phyloP scores from a whole-genome alignment of 2,797 vertebrate species.

The Coregonus ussuriensis region DNA sequence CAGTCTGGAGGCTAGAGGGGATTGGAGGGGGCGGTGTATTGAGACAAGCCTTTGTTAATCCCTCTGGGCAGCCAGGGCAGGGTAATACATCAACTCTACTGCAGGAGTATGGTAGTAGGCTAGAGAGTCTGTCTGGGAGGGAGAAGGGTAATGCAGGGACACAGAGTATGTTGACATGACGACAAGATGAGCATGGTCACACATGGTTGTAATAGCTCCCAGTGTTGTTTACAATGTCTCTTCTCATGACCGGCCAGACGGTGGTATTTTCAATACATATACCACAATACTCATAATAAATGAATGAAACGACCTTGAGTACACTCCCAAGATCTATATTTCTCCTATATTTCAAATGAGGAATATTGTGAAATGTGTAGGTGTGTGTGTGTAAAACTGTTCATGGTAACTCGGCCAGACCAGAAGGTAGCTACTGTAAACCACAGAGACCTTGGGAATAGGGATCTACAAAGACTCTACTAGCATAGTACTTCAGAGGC shows the following conservation, averaged over 20 bases:
- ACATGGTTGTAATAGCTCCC: not conserved
- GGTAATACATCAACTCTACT: not conserved
- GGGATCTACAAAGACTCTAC: slow-evolving; percentile 2
- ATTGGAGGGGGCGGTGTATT: not conserved
- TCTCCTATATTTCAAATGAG: not conserved
- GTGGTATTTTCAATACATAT: no score
- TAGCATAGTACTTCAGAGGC: not conserved
- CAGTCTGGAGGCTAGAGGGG: slow-evolving; percentile 14
- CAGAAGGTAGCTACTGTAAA: slow-evolving; percentile 3
- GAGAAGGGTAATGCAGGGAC: not conserved
- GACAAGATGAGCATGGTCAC: not conserved
- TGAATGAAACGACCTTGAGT: not conserved
- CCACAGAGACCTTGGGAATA: not conserved
- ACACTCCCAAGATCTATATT: not conserved
- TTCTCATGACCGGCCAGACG: not conserved
- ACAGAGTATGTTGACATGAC: not conserved
- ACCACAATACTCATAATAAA: no score
- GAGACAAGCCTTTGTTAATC: slow-evolving; percentile 36
- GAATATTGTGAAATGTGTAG: not conserved
- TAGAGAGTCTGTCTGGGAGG: slow-evolving; percentile 4
- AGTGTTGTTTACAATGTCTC: not conserved
- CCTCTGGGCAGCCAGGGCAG: not conserved
- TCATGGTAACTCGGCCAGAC: not conserved
- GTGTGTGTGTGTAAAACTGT: not conserved
- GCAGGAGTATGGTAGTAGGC: not conserved